Evolutionary conservation across 2,113 vertebrate genomes (phyloP), one percentile per base, ranked within the genome.

Genomic region (Calidris pygmaea): DNA sequence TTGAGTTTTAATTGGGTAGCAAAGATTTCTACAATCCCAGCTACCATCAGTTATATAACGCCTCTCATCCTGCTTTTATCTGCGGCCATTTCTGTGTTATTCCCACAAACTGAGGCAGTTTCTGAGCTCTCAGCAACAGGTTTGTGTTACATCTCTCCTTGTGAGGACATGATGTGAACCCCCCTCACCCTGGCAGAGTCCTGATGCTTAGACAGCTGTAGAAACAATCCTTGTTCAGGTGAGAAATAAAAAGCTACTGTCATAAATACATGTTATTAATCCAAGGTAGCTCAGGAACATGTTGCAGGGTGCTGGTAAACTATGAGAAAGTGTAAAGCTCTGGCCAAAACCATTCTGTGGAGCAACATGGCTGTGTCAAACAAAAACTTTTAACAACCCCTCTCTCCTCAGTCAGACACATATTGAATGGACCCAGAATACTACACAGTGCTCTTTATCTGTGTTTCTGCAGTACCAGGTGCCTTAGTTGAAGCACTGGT

Each of bases 191-290:
- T 23, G n/a, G 7, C 29, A 24, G 18, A 74, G 39, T 29, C 27
- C 65, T 45, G 52, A 18, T 19, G 45, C 71, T 19, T 3, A 47
- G 20, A 10, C 15, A 50, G n/a, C 73, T 47, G 47, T 4, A 56
- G n/a, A 75, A 87, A 21, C 0, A 0, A 17, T 16, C 29, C 2
- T 0, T 50, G 65, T 43, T 81, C 0, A 12, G 55, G 17, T 14
- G 29, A 45, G 29, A 67, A 77, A 59, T 26, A 23, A 55, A 74
- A 41, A 70, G 13, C 14, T 62, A n/a, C 37, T 3, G 1, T 12
- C 26, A 59, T 6, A 87, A 92, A 73, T 2, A 12, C 7, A 6
- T 2, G 12, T 50, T 55, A 45, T 37, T 74, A 75, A 55, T 19
- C 10, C n/a, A 60, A 84, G 26, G 23, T 29, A 24, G 29, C 39